Evolutionary conservation across 2,797 vertebrate species (phyloP).

Genomic region (Antennarius maculatus): DNA sequence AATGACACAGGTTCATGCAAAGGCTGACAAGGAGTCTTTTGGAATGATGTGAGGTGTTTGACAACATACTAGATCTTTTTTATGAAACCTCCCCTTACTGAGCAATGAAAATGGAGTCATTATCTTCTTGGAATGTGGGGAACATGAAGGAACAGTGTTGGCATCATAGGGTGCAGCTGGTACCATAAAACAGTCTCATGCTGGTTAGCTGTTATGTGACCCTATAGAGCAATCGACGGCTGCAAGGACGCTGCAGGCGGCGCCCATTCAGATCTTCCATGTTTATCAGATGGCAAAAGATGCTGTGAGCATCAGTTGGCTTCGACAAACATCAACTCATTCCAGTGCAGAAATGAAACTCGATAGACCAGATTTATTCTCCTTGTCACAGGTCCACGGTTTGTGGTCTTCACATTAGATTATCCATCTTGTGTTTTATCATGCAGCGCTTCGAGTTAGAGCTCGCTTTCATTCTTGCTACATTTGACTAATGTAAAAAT

Average conservation of each 20-base stretch:
- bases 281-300: constrained; percentile 52
- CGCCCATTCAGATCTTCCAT: constrained; percentile 28
- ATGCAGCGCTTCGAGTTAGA: not conserved
- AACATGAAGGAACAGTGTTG: constrained; percentile 29
- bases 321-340: constrained; percentile 19
- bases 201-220: constrained; percentile 39
- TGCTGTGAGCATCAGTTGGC: constrained; percentile 23
- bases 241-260: constrained; percentile 43
- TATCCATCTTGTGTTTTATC: not conserved
- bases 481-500: constrained; percentile 9
- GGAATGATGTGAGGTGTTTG: not conserved
- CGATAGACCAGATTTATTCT: constrained; percentile 5
- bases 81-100: constrained; percentile 12
- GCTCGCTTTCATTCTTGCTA: not conserved
- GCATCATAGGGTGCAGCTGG: constrained; percentile 38
- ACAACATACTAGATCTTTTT: not conserved
- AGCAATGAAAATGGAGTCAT: constrained; percentile 16
- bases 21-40: not conserved
- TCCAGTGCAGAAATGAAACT: constrained; percentile 11
- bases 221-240: constrained; percentile 56
- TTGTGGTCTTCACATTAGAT: not conserved
- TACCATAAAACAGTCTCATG: constrained; percentile 38
- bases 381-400: constrained; percentile 1
- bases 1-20: constrained; percentile 11
- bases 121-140: constrained; percentile 38